Percentiles rank a stretch among this genome's conserved stretches.
Evolutionary conservation across 2,888 invertebrate genomes (phyloP).

Genomic region (Prionchulus punctatus): DNA sequence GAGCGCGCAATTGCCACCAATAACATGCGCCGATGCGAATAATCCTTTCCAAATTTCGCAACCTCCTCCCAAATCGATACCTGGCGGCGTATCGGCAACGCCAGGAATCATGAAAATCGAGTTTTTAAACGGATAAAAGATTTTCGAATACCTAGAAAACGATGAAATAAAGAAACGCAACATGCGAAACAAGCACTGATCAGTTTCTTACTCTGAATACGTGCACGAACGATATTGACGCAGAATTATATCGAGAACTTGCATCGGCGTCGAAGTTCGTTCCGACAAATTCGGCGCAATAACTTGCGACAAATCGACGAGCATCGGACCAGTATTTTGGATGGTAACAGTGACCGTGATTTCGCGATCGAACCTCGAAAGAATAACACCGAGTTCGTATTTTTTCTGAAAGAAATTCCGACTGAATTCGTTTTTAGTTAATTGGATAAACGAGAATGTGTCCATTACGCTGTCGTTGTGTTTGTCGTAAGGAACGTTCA

Average conservation of each 20-base stretch:
- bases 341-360: neutral
- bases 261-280: conserved; percentile 5
- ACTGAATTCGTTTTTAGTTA: neutral
- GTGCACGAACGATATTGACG: conserved; percentile 6
- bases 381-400: neutral
- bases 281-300: neutral
- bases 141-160: neutral
- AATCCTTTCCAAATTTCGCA: conserved; percentile 29
- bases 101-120: neutral
- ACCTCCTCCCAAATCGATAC: conserved; percentile 22
- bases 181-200: no score
- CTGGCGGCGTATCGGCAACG: neutral
- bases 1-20: conserved; percentile 18
- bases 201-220: neutral
- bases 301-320: neutral
- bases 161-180: no score
- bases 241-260: conserved; percentile 12
- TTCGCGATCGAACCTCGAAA: neutral
- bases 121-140: neutral
- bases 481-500: neutral
- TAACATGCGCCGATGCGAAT: conserved; percentile 25
- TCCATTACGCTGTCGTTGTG: no score
- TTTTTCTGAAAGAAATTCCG: neutral
- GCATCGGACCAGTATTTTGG: neutral
- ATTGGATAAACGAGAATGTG: neutral